Evolutionary conservation across 2,113 vertebrate genomes (phyloP).

Genomic region (Pampusana beccarii): DNA sequence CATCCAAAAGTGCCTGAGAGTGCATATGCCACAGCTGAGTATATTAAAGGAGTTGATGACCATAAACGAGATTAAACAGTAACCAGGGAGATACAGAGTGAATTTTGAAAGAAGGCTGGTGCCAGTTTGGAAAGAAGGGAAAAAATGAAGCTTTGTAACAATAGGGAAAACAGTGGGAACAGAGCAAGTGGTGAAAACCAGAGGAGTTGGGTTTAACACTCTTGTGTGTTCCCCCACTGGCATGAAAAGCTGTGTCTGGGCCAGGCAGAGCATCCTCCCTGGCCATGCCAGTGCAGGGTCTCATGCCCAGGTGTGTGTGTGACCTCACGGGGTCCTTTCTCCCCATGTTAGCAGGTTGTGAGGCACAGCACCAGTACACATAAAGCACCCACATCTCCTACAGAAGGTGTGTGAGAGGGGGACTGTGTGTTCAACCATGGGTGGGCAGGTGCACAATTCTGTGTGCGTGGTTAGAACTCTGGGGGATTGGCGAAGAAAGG

Average conservation of each 20-base stretch:
- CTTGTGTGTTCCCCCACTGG: not conserved
- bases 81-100: not conserved
- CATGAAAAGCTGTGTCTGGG: not conserved
- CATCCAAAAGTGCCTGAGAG: not conserved
- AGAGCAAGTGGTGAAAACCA: not conserved
- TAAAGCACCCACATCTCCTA: not conserved
- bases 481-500: not conserved
- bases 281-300: too few species aligned
- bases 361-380: not conserved
- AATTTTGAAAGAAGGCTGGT: not conserved
- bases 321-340: not conserved
- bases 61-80: not conserved
- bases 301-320: rapidly evolving
- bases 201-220: not conserved
- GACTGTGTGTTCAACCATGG: rapidly evolving
- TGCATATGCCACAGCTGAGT: not conserved
- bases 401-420: not conserved
- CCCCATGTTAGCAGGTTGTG: too few species aligned
- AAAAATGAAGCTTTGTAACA: not conserved
- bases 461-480: not conserved
- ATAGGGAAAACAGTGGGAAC: not conserved
- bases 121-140: not conserved
- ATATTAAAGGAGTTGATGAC: not conserved
- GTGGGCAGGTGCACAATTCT: not conserved
- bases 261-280: not conserved